Evolutionary conservation across 2,113 vertebrate genomes (phyloP).

Genomic region (Synodontis membranacea): DNA sequence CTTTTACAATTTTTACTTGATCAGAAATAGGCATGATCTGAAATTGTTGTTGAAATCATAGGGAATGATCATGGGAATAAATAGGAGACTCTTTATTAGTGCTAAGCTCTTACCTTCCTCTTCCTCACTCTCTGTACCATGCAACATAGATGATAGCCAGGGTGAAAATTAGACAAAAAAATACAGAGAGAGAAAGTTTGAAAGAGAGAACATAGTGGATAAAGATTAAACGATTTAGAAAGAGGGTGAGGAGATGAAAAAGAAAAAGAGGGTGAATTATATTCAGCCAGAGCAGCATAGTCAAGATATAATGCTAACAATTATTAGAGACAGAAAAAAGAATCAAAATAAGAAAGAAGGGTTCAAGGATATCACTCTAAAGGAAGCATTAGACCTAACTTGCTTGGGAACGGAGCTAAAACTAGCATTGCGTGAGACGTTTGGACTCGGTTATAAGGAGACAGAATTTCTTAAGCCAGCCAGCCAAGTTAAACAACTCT

Average conservation of each 20-base stretch:
- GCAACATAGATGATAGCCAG: slow-evolving; percentile 57
- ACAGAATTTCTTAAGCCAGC: slow-evolving; percentile 9
- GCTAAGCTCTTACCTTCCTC: slow-evolving; percentile 81
- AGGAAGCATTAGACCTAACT: slow-evolving; percentile 10
- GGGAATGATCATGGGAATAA: neutral
- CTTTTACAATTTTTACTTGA: no score
- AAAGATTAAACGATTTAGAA: slow-evolving; percentile 37
- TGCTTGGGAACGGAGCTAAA: slow-evolving; percentile 24
- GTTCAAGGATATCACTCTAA: neutral
- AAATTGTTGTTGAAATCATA: neutral
- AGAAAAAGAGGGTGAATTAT: slow-evolving; percentile 47
- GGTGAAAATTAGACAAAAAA: slow-evolving; percentile 34
- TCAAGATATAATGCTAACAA: neutral
- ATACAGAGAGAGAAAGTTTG: neutral
- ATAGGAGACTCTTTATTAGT: neutral
- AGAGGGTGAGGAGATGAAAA: slow-evolving; percentile 57
- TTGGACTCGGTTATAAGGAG: neutral
- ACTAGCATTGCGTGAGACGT: slow-evolving; percentile 33
- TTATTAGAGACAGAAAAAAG: neutral
- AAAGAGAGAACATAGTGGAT: slow-evolving; percentile 36
- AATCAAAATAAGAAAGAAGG: slow-evolving; percentile 32
- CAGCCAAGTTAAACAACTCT: slow-evolving; percentile 44
- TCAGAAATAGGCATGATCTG: neutral
- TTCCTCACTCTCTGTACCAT: slow-evolving; percentile 76
- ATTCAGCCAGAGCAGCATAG: neutral